Evolutionary conservation across 2,888 invertebrate genomes (phyloP).

Genomic region (Microctonus brassicae): DNA sequence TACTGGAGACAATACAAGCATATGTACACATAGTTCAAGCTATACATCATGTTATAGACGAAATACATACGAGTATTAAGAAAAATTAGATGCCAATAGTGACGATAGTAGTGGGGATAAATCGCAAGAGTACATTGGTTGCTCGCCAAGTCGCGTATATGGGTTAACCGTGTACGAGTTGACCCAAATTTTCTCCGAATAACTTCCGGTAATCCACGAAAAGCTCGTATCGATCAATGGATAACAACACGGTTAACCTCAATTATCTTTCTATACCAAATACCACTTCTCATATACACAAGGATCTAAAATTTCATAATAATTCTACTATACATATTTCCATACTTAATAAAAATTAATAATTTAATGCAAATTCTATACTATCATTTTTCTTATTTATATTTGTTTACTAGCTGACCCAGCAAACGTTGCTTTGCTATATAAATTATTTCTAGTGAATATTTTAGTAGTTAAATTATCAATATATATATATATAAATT

Average conservation of each 20-base stretch:
- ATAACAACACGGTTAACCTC: slow-evolving; percentile 11
- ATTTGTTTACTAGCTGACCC: too few relatives aligned
- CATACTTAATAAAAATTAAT: too few relatives aligned
- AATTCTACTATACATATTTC: background rate
- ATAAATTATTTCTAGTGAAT: too few relatives aligned
- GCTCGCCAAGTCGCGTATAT: slow-evolving; percentile 52
- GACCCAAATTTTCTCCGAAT: slow-evolving; percentile 48
- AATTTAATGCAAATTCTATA: too few relatives aligned
- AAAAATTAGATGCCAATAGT: background rate
- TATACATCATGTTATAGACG: slow-evolving; percentile 29
- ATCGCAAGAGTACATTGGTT: slow-evolving; percentile 51
- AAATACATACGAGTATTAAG: slow-evolving; percentile 8
- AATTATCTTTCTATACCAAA: slow-evolving; percentile 19
- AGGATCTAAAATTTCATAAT: background rate
- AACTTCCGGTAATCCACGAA: slow-evolving; percentile 45
- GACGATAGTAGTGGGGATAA: slow-evolving; percentile 23
- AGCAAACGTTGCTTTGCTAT: too few relatives aligned
- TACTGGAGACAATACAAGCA: slow-evolving; percentile 31
- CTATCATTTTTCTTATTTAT: too few relatives aligned
- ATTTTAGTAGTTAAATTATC: too few relatives aligned
- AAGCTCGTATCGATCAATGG: slow-evolving; percentile 30
- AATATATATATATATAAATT: too few relatives aligned
- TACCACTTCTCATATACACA: background rate
- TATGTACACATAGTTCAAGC: slow-evolving; percentile 7
- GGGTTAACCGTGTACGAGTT: slow-evolving; percentile 43